Base-by-base conservation (phyloP, 2,888 invertebrate species). In the Drosophila algonquin region DNA sequence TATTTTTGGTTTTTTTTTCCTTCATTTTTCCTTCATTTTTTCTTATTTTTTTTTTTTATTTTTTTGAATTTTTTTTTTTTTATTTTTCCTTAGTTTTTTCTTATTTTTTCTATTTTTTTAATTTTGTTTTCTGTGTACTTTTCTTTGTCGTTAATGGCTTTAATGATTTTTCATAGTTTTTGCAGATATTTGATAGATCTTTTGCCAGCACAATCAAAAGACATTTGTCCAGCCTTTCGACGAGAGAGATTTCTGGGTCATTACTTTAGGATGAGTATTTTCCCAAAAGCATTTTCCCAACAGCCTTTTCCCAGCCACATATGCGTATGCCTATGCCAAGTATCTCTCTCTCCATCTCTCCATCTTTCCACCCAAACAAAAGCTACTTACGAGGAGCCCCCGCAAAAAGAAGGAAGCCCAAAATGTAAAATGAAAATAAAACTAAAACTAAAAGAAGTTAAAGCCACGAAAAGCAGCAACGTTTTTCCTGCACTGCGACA, bases 401-500 rank as follows among this genome's bases (percentile, higher is more conserved):
- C 89, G 87, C 83, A 82, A 62, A 80, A 68, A 61, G 67, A 52
- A 61, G 46, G 62, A 65, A 35, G 69, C 51, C 44, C 65, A 63
- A 63, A 86, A 77, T 80, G 77, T 67, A 76, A 81, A 71, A 84
- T 74, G 74, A 55, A 70, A 61, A 60, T 52, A 71, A 55, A 70
- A 61, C 57, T 52, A 71, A 64, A 65, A 56, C 57, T 52, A 71
- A 64, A 65, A 56, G 40, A 53, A 65, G 62, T 45, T 45, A 51
- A 54, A 58, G 58, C 45, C 62, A 56, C 73, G 63, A 72, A 74
- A 70, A 63, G 82, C 78, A 73, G 70, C 60, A 58, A 81, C 78
- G 68, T 67, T 80, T 82, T 84, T 78, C 89, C 81, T 78, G 87
- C 84, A 86, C 84, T 56, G 61, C 81, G 89, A 83, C 89, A 89